These are phyloP conservation scores for Phainopepla nitens DNA, from an alignment of 2,113 vertebrate genomes.

Conservation along the genomic window DNA sequence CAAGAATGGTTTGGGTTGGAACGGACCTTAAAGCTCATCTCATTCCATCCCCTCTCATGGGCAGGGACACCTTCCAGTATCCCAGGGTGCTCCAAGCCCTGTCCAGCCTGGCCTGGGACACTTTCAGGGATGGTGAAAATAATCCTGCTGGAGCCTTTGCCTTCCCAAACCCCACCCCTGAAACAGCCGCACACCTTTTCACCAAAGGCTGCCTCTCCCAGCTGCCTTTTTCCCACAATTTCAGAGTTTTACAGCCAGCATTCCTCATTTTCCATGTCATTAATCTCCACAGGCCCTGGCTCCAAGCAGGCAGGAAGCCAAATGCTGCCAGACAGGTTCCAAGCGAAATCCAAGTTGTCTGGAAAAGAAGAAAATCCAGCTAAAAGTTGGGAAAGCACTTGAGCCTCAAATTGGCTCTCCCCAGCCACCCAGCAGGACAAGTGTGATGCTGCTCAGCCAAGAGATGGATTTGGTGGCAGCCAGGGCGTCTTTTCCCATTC, in stretches of 20 bases:
- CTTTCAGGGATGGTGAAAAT: not conserved
- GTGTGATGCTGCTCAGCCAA: not conserved
- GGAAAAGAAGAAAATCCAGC: not conserved
- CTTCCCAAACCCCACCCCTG: not conserved
- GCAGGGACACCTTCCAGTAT: not conserved
- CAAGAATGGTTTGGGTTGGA: not conserved
- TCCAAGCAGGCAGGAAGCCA: constrained; percentile 15
- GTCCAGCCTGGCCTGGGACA: not conserved
- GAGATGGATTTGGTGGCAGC: not conserved
- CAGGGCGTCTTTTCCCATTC: not conserved
- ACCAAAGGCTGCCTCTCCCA: not conserved
- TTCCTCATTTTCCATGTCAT: constrained; percentile 44
- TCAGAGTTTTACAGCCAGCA: not conserved
- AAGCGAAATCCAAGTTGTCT: not conserved
- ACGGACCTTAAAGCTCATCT: not conserved
- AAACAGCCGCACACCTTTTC: not conserved
- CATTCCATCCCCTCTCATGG: not conserved
- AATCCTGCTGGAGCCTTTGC: not conserved
- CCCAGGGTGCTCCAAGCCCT: not conserved
- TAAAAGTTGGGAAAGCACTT: not conserved
- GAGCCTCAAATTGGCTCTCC: not conserved
- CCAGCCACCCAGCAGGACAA: not conserved
- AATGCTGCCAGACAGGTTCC: constrained; percentile 15
- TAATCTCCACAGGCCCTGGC: not conserved
- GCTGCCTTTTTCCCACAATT: not conserved